These are phyloP conservation scores for Micrastur ruficollis DNA, from an alignment of 2,797 vertebrate genomes.

Conservation along the genomic window DNA sequence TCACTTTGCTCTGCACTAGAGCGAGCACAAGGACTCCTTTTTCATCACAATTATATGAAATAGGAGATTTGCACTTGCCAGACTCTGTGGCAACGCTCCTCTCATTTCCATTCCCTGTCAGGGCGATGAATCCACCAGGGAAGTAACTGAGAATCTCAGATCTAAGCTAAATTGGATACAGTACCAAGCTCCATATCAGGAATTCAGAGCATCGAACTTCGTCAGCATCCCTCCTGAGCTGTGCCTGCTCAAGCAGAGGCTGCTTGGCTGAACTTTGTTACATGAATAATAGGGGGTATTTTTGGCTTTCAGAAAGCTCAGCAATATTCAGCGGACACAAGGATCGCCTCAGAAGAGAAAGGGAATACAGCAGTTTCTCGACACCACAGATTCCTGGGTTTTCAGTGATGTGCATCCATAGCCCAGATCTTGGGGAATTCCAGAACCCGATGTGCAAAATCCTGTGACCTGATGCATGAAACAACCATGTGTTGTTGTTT, in stretches of 20 bases:
- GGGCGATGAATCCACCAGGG: not conserved
- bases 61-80: not conserved
- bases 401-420: accelerated
- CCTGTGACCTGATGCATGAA: accelerated
- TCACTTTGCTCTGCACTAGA: accelerated
- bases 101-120: not conserved
- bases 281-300: not conserved
- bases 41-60: not conserved
- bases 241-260: not conserved
- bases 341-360: not conserved
- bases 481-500: accelerated
- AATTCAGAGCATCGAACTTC: not conserved
- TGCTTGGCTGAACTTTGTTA: not conserved
- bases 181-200: not conserved
- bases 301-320: not conserved
- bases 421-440: not conserved
- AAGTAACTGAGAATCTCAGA: not conserved
- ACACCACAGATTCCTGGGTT: accelerated
- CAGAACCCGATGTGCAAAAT: not conserved
- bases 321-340: not conserved
- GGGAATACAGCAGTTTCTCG: accelerated
- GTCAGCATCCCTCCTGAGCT: not conserved
- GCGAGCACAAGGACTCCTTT: not conserved
- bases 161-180: not conserved
- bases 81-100: not conserved